Conservation (phyloP, 2,797 vertebrate species). For the Stomatorhinus walkeri region DNA sequence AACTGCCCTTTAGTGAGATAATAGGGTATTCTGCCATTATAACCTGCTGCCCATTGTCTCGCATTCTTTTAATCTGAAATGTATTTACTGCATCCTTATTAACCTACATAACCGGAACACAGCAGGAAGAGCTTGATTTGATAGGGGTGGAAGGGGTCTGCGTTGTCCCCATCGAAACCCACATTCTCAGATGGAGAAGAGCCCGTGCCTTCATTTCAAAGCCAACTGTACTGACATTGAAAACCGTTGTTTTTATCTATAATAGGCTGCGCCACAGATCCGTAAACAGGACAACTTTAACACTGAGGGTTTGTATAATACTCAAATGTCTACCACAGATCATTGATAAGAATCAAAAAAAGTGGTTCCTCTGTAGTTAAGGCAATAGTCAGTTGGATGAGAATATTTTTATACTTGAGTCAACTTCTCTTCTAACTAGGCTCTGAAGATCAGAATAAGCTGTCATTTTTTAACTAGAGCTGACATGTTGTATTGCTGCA, state of each 20-base stretch:
- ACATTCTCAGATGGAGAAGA: not conserved
- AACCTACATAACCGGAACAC: not conserved
- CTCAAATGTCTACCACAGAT: not conserved
- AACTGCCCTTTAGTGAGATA: not conserved
- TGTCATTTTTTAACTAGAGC: not conserved
- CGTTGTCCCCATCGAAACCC: not conserved
- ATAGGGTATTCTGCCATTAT: not conserved
- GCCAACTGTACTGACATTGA: not conserved
- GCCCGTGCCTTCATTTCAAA: not conserved
- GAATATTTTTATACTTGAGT: not conserved
- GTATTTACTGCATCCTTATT: not conserved
- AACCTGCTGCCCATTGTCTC: not conserved
- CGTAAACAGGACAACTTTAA: not conserved
- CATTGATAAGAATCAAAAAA: not conserved
- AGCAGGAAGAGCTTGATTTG: not conserved
- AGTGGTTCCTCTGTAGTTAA: conserved; percentile 5
- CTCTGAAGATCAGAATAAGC: not conserved
- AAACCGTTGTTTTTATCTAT: not conserved
- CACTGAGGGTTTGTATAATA: not conserved
- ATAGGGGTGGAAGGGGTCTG: not conserved
- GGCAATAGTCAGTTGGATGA: not conserved
- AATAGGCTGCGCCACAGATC: not conserved
- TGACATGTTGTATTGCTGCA: not conserved
- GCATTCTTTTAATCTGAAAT: not conserved
- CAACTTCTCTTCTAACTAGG: conserved; percentile 8